phyloP scores from a whole-genome alignment of 2,113 vertebrate species.

The Chaenocephalus aceratus region DNA sequence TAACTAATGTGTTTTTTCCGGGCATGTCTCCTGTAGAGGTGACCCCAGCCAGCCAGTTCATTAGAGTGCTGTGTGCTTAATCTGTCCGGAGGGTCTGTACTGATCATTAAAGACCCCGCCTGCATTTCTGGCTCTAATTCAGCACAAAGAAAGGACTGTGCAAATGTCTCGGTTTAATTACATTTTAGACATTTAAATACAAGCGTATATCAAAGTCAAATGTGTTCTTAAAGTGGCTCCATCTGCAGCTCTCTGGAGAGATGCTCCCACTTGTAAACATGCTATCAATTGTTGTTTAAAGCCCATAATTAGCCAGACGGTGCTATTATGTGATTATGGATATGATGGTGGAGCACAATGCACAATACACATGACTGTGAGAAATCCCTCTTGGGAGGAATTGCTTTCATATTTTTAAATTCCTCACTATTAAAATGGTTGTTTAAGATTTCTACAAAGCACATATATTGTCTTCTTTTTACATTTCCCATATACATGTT shows the following conservation, averaged over 20 bases:
- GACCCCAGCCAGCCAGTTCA: conserved; percentile 17
- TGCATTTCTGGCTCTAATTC: conserved; percentile 7
- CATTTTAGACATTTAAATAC: not conserved
- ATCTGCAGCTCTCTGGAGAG: conserved; percentile 19
- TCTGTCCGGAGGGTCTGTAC: not conserved
- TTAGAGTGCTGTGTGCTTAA: not conserved
- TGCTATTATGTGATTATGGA: conserved; percentile 34
- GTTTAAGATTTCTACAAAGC: not conserved
- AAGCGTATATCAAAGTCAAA: not conserved
- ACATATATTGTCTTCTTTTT: not conserved
- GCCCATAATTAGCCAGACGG: conserved; percentile 28
- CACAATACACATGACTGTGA: not conserved
- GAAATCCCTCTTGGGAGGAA: not conserved
- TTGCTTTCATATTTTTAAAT: not conserved
- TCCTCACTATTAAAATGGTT: not conserved
- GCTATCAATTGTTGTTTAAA: conserved; percentile 27
- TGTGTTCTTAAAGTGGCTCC: conserved; percentile 9
- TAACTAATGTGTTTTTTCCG: conserved; percentile 45
- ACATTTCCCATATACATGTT: not conserved
- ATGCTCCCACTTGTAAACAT: conserved; percentile 27
- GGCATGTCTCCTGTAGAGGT: conserved; percentile 12
- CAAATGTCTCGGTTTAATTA: not conserved
- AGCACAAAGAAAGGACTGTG: conserved; percentile 1
- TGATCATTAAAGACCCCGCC: conserved; percentile 7
- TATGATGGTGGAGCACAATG: conserved; percentile 14